These are phyloP conservation scores for Peromyscus eremicus DNA, from an alignment of 2,797 vertebrate genomes.

Conservation along the genomic window DNA sequence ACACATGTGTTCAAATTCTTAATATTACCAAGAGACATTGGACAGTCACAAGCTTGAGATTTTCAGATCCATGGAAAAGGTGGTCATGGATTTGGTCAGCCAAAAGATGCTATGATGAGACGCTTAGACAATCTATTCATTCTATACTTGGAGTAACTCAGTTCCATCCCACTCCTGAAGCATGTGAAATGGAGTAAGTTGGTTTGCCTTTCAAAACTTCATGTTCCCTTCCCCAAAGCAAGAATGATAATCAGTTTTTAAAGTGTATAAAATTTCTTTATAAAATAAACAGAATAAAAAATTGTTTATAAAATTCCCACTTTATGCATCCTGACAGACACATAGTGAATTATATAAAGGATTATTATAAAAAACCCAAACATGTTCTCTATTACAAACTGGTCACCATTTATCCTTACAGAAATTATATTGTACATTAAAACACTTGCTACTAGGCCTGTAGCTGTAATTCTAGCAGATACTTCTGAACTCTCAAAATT, in stretches of 20 bases:
- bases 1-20: not conserved
- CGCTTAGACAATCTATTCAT: slow-evolving; percentile 40
- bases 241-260: not conserved
- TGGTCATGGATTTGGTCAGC: not conserved
- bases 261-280: not conserved
- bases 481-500: not conserved
- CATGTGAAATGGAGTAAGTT: not conserved
- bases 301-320: not conserved
- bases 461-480: slow-evolving; percentile 38
- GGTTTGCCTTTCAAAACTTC: slow-evolving; percentile 46
- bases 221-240: not conserved
- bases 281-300: not conserved
- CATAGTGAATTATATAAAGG: not conserved
- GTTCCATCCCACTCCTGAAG: not conserved
- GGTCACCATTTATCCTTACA: not conserved
- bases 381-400: slow-evolving; percentile 33
- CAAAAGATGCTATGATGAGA: not conserved
- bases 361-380: slow-evolving; percentile 13
- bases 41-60: slow-evolving; percentile 25
- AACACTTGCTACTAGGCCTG: slow-evolving; percentile 25
- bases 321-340: not conserved
- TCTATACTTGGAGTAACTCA: slow-evolving; percentile 20
- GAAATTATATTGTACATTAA: slow-evolving; percentile 29
- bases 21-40: not conserved
- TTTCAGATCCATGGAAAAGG: not conserved